Percentiles rank a stretch among this genome's conserved stretches.
These are phyloP conservation scores for Oceanodroma leucorhoa DNA, from an alignment of 2,797 vertebrate species.

Conservation along the genomic window DNA sequence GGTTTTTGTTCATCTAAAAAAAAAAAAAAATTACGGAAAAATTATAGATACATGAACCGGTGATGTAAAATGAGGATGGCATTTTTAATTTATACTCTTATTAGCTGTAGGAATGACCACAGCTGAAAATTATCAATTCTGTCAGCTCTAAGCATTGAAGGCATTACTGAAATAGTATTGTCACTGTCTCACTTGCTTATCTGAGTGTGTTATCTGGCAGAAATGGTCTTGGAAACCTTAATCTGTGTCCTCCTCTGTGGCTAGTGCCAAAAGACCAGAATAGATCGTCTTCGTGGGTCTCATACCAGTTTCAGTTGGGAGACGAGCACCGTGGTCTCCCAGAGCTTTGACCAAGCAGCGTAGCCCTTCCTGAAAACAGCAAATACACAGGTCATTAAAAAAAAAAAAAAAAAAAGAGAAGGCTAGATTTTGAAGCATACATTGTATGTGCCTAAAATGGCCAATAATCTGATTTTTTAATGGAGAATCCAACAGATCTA, in stretches of 20 bases:
- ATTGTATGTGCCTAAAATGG: neutral
- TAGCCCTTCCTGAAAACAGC: neutral
- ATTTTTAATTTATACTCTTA: slow-evolving; percentile 6
- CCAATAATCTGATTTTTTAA: neutral
- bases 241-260: neutral
- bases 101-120: neutral
- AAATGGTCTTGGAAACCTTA: neutral
- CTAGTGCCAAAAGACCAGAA: neutral
- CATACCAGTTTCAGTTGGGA: neutral
- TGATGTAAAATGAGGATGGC: neutral
- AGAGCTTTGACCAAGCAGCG: neutral
- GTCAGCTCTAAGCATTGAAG: neutral
- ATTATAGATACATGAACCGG: neutral
- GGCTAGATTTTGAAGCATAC: neutral
- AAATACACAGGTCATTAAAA: neutral
- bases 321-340: neutral
- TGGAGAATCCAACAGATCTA: neutral
- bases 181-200: neutral
- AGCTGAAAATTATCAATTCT: neutral
- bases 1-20: neutral
- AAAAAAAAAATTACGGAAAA: neutral
- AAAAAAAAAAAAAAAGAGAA: neutral
- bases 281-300: neutral
- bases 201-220: neutral
- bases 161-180: neutral